Evolutionary conservation across 2,797 vertebrate species (phyloP).

Genomic region (Xerus rutilus): DNA sequence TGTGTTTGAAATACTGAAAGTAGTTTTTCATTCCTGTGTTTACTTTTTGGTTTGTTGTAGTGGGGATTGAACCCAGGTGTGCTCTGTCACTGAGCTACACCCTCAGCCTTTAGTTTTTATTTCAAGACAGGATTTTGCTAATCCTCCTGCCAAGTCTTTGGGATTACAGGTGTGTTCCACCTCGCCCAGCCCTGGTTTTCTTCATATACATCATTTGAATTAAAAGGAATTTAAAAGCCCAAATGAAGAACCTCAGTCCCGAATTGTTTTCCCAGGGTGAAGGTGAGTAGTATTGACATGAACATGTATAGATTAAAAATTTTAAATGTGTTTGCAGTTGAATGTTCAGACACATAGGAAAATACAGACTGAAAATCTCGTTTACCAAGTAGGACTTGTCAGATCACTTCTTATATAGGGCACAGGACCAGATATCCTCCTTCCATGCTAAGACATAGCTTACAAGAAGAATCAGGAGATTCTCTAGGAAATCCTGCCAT

Average conservation of each 20-base stretch:
- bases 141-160: too few relatives aligned
- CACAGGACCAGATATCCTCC: not conserved
- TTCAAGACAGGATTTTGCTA: too few relatives aligned
- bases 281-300: not conserved
- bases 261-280: not conserved
- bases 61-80: too few relatives aligned
- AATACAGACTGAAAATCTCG: constrained; percentile 8
- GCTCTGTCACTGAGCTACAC: too few relatives aligned
- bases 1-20: not conserved
- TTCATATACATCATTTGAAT: not conserved
- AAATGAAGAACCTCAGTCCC: not conserved
- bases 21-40: not conserved
- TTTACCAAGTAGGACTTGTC: not conserved
- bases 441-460: not conserved
- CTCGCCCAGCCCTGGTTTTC: not conserved
- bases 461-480: not conserved
- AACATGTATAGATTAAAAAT: not conserved
- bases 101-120: too few relatives aligned
- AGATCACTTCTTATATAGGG: not conserved
- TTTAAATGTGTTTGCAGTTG: constrained; percentile 13
- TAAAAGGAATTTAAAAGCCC: constrained; percentile 27
- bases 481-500: not conserved
- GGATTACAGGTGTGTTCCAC: too few relatives aligned
- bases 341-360: not conserved
- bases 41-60: too few relatives aligned